Evolutionary conservation across 64 coral and sea anemone genomes (phyloP).

Genomic region (Montipora sp.): DNA sequence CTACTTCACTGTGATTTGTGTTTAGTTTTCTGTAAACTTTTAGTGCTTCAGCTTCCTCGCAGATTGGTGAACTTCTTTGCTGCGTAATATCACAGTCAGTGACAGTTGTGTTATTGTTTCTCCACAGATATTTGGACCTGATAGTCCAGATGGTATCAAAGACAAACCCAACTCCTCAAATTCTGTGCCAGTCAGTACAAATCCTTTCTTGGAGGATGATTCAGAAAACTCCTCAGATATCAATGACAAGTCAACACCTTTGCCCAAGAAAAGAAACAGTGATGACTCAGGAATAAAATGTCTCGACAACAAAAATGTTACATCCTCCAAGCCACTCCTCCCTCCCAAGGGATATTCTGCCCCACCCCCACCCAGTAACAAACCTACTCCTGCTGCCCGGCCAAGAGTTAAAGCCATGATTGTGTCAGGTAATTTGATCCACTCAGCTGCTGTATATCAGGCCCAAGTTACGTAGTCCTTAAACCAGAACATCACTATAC

Average conservation of each 20-base stretch:
- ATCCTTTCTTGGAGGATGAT: conserved; percentile 36
- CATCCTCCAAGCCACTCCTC: conserved; percentile 53
- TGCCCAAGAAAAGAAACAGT: conserved; percentile 60
- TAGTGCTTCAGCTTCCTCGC: too few relatives aligned
- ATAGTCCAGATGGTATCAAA: neutral
- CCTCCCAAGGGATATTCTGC: conserved; percentile 79
- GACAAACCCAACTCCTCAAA: neutral
- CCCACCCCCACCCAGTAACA: conserved; percentile 67
- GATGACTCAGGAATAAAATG: conserved; percentile 53
- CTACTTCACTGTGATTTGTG: too few relatives aligned
- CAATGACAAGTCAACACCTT: conserved; percentile 56
- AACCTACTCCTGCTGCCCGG: neutral
- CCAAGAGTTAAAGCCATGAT: conserved; percentile 24
- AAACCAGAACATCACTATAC: too few relatives aligned
- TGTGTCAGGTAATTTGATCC: neutral
- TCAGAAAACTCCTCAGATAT: neutral
- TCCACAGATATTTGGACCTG: conserved; percentile 69
- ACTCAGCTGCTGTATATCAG: neutral
- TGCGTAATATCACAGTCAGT: too few relatives aligned
- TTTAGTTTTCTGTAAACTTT: too few relatives aligned
- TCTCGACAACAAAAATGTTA: conserved; percentile 35
- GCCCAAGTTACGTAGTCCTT: too few relatives aligned
- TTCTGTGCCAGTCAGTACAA: conserved; percentile 1
- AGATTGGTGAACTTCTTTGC: too few relatives aligned
- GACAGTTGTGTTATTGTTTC: neutral